Base-by-base conservation (phyloP, 2,113 vertebrate species). In the Mormyrus lacerda region DNA sequence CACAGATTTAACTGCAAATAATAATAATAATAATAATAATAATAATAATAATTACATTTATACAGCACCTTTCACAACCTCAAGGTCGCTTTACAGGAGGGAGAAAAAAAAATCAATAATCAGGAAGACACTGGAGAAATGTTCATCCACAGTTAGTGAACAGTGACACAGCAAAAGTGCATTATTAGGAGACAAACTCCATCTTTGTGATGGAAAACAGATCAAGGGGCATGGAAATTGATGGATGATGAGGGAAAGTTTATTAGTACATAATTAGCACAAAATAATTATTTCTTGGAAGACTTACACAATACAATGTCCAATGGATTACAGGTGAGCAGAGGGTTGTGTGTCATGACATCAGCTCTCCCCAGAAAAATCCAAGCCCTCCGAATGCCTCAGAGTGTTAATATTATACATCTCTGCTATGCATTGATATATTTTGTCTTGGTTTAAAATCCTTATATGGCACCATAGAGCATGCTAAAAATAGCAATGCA, bases 391-490 rank as follows among this genome's bases (percentile, higher is more conserved):
- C 27, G 4, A 35, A 3, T 35, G 4, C 17, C 69, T 39, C 69
- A 76, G 13, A 76, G 13, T 17, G 35, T 76, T 24, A 35, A 76
- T 11, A 65, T 39, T 13, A 31, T 15, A 76, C 69, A 76, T 76
- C 1, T 35, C 35, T 39, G 35, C 69, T 27, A 27, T 27, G 9
- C n/a, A 3, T 65, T 27, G n/a, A 65, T 65, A 65, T 65, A 65
- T 65, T 65, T 65, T 65, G 35, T 82, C 91, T 47, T 1, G 44
- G n/a, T 51, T 85, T 85, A 48, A 50, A 48, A 48, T 48, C 84
- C 84, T 51, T 44, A 82, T 82, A 82, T 82, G 76, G 76, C 35
- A 39, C 76, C 44, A 44, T 42, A 88, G 92, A 91, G 91, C 91
- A 92, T 90, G 1, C 39, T 85, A 85, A 48, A 47, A 48, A 50